A percentile compares a stretch with the other conserved stretches of the same genome.
Conservation (phyloP, 2,888 invertebrate genomes). For the Ochropleura leucogaster region DNA sequence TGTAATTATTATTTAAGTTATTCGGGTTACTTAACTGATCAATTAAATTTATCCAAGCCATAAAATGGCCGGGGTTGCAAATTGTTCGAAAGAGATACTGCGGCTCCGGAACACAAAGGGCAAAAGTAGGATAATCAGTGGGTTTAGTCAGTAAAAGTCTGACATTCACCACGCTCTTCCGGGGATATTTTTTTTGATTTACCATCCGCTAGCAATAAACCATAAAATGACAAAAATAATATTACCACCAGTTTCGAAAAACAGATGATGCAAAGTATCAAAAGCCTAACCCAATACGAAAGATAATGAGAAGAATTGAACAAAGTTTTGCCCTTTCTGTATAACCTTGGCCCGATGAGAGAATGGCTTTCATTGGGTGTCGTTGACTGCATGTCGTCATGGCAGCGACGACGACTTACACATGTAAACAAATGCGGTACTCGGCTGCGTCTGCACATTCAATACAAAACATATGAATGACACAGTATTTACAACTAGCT, state of each 20-base stretch:
- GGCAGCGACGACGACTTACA: constrained; percentile 8
- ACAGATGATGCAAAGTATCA: constrained; percentile 2
- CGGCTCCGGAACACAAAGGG: too few species aligned
- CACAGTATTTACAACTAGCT: constrained; percentile 55
- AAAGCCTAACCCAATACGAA: constrained; percentile 29
- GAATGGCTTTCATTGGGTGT: constrained; percentile 72
- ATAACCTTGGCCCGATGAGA: constrained; percentile 75
- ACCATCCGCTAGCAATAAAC: too few species aligned
- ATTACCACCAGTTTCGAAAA: neutral
- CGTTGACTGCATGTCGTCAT: constrained; percentile 60
- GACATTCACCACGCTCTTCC: too few species aligned
- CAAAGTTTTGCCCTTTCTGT: constrained; percentile 64
- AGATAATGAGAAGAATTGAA: constrained; percentile 32
- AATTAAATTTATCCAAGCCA: neutral
- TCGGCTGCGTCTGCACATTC: constrained; percentile 38
- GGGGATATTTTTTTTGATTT: too few species aligned
- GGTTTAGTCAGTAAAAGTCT: too few species aligned
- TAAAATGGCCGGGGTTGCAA: too few species aligned
- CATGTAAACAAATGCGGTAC: constrained; percentile 55
- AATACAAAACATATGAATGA: constrained; percentile 42
- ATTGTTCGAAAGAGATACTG: too few species aligned
- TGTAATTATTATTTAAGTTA: neutral
- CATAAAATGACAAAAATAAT: neutral
- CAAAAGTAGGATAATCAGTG: too few species aligned
- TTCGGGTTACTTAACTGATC: neutral